These are phyloP conservation scores for Rhizoglyphus robini DNA, from an alignment of 1,140 invertebrate genomes.

Conservation along the genomic window DNA sequence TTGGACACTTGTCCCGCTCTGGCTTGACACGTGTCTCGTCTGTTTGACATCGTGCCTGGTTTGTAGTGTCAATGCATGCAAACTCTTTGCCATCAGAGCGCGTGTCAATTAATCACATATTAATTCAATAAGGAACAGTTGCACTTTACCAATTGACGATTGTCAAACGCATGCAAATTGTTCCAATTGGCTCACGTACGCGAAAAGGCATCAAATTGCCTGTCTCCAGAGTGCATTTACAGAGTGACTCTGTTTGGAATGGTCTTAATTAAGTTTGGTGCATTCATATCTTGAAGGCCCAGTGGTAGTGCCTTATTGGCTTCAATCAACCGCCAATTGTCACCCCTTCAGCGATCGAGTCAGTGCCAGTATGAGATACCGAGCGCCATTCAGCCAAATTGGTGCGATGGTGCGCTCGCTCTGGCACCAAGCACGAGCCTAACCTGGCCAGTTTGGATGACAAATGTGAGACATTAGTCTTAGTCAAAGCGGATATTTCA, in stretches of 20 bases:
- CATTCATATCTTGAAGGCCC: background rate
- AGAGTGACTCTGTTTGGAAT: background rate
- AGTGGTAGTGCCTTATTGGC: background rate
- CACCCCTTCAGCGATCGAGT: background rate
- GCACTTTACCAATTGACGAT: background rate
- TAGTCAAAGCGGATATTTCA: background rate
- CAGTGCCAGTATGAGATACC: too few relatives aligned
- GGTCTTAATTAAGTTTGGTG: slow-evolving; percentile 2
- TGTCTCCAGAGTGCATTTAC: slow-evolving; percentile 10
- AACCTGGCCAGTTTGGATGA: slow-evolving; percentile 3
- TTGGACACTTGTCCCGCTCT: slow-evolving; percentile 1
- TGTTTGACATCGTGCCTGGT: background rate
- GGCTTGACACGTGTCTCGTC: background rate
- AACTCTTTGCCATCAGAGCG: background rate
- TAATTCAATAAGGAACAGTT: too few relatives aligned
- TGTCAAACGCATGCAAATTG: slow-evolving; percentile 7
- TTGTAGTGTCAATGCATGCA: background rate
- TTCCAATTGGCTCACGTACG: slow-evolving; percentile 3
- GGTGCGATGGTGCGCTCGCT: too few relatives aligned
- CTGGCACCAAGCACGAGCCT: background rate
- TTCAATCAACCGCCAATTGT: background rate
- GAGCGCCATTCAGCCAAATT: too few relatives aligned
- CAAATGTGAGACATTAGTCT: slow-evolving; percentile 17
- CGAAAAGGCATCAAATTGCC: background rate
- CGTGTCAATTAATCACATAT: slow-evolving; percentile 14